A percentile compares a stretch with the other conserved stretches of the same genome.
phyloP scores from a whole-genome alignment of 2,797 vertebrate genomes.

The Champsocephalus esox region DNA sequence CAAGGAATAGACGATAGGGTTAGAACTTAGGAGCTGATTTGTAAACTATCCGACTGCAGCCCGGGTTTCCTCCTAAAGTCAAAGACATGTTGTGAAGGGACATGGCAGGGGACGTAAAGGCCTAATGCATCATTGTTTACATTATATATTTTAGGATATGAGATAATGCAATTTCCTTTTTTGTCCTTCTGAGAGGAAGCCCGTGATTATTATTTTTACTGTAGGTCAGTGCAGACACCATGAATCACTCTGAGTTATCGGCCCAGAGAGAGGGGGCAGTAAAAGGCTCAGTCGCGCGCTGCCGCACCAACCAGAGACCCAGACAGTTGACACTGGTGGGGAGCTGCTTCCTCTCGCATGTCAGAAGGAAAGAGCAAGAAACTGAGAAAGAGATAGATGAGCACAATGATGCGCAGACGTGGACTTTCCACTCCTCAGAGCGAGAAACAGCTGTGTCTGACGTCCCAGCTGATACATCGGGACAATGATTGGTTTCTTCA shows the following conservation, averaged over 20 bases:
- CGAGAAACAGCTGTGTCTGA: constrained; percentile 70
- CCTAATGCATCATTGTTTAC: constrained; percentile 19
- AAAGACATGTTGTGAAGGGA: background rate
- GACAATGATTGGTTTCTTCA: constrained; percentile 9
- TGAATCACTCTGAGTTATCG: constrained; percentile 23
- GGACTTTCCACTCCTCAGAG: constrained; percentile 67
- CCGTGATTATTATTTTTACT: background rate
- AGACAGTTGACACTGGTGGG: constrained; percentile 35
- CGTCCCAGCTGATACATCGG: constrained; percentile 36
- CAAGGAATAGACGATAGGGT: too few species aligned
- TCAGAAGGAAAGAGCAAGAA: constrained; percentile 42
- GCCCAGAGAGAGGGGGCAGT: constrained; percentile 10
- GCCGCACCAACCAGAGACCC: constrained; percentile 15
- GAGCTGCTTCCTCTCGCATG: constrained; percentile 36
- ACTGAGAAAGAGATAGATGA: constrained; percentile 57
- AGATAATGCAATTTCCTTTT: background rate
- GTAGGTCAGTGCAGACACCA: constrained; percentile 1
- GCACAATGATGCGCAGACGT: constrained; percentile 46
- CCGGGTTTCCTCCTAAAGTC: constrained; percentile 14
- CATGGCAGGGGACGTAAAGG: background rate
- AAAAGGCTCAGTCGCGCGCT: constrained; percentile 32
- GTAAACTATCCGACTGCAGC: too few species aligned
- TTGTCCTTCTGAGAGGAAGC: constrained; percentile 6
- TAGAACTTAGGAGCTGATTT: too few species aligned
- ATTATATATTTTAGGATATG: background rate